Base-by-base conservation (phyloP, 2,888 invertebrate genomes). In the Drosophila mettleri region DNA sequence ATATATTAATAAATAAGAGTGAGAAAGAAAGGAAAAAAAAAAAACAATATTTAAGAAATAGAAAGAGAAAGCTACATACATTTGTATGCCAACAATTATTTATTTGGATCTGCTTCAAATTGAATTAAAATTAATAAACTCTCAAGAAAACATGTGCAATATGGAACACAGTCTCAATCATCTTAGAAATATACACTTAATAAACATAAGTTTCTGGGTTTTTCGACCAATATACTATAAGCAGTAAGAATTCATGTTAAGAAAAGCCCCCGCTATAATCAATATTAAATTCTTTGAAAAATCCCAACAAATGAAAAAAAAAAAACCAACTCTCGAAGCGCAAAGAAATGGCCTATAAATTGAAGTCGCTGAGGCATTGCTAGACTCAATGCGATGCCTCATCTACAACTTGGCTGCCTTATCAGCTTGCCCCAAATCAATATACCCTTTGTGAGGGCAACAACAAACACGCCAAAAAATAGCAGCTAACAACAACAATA, bases 371-470 rank as follows among this genome's bases (percentile, higher is more conserved):
- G 1, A 6, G 45, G 45, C 45, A 45, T 6, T 5, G 45, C 3
- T 45, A 27, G 27, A 24, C 10, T 27, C 43, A n/a, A 43, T 41
- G 43, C 43, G 27, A 29, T 45, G 45, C 12, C 24, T 45, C 27
- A 45, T 27, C 16, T 1, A 45, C 12, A 10, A 6, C 38, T 10
- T 3, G 45, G 18, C 29, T 29, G 41, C 24, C 12, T 54, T 43
- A 43, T 29, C 16, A 59, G 7, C 29, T n/a, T 18, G 53, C n/a
- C 29, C 43, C 20, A 9, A 38, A 22, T 39, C 54, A 66, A 14
- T 16, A 48, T 54, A 46, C 61, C 49, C 54, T 31, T 43, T 51
- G 60, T 51, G 31, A 75, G 76, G 34, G 73, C 39, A 73, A n/a
- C 49, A 16, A 7, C 34, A 18, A 33, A 9, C 29, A 9, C 8